Evolutionary conservation across 2,113 vertebrate genomes (phyloP).

Genomic region (rabbit (Oryctolagus cuniculus)): mOryCun1.1 NC_091437.1:49416001-49416500

Average conservation of each 20-base stretch:
- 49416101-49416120: background rate
- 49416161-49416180: background rate
- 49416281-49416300: background rate
- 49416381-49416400: background rate
- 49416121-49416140: background rate
- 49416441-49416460: background rate
- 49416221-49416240: background rate
- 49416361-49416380: background rate
- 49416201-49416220: background rate
- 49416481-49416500: background rate
- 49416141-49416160: background rate
- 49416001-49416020: background rate
- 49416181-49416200: background rate
- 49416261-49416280: background rate
- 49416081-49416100: background rate
- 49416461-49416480: background rate
- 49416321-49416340: background rate
- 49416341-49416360: background rate
- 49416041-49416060: constrained; percentile 3
- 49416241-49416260: background rate
- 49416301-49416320: background rate
- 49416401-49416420: background rate
- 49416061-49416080: constrained; percentile 29
- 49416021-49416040: background rate
- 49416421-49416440: background rate